A percentile compares a stretch with the other conserved stretches of the same genome.
These are phyloP conservation scores for Branchipolynoe longqiensis DNA, from an alignment of 2,888 invertebrate species.

Conservation along the genomic window DNA sequence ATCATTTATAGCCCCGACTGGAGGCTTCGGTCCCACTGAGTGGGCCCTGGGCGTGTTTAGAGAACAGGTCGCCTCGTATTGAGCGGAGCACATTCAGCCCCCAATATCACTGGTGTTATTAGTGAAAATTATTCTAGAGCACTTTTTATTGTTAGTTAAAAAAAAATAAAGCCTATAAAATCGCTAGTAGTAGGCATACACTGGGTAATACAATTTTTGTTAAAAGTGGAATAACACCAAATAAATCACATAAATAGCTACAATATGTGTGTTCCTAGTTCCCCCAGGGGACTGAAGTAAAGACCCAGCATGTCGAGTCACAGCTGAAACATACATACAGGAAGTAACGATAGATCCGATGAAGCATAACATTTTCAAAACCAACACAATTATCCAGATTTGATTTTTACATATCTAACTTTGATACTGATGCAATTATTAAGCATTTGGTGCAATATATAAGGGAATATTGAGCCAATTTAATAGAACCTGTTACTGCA, in stretches of 20 bases:
- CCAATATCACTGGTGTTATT: not conserved
- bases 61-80: not conserved
- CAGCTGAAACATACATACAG: too few relatives aligned
- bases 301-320: too few relatives aligned
- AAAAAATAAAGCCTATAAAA: not conserved
- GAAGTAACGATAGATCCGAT: too few relatives aligned
- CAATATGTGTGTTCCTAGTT: too few relatives aligned
- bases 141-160: not conserved
- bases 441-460: too few relatives aligned
- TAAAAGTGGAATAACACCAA: not conserved
- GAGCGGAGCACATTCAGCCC: not conserved
- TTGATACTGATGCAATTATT: too few relatives aligned
- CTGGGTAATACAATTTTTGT: not conserved
- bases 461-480: too few relatives aligned
- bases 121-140: not conserved
- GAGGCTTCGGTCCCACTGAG: not conserved
- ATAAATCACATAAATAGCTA: not conserved
- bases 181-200: not conserved
- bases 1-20: constrained; percentile 2
- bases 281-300: too few relatives aligned
- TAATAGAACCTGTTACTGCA: too few relatives aligned
- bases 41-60: not conserved
- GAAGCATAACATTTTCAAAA: too few relatives aligned
- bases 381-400: too few relatives aligned
- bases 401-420: too few relatives aligned